A percentile compares a stretch with the other conserved stretches of the same genome.
Evolutionary conservation across 2,113 vertebrate species (phyloP).

Genomic region (Accipiter cooperii): DNA sequence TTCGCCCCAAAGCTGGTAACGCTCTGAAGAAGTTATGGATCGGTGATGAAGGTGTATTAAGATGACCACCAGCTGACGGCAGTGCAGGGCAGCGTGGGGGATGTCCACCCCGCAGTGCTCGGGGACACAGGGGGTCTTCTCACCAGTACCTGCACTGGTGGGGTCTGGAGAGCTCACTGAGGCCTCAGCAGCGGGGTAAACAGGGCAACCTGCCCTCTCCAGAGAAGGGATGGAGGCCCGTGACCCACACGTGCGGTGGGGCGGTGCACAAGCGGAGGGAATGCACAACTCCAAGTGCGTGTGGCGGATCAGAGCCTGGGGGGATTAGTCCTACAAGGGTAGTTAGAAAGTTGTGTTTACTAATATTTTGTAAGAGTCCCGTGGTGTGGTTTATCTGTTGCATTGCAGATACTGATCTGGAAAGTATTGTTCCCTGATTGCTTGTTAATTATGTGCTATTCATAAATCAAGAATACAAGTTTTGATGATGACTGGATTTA

Average conservation of each 20-base stretch:
- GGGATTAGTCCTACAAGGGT: background rate
- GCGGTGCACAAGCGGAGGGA: background rate
- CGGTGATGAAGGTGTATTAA: background rate
- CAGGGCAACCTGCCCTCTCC: background rate
- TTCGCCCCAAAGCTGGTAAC: background rate
- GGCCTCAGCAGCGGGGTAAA: background rate
- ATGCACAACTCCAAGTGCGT: background rate
- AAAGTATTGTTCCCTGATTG: background rate
- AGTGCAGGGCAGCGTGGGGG: no score
- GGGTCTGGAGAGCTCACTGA: rapidly evolving
- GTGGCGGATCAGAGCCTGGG: background rate
- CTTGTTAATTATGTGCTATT: background rate
- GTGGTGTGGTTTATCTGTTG: background rate
- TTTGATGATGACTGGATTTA: background rate
- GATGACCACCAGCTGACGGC: background rate
- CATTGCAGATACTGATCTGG: background rate
- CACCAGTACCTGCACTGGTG: background rate
- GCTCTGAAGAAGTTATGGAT: background rate
- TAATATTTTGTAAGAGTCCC: background rate
- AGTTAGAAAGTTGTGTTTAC: background rate
- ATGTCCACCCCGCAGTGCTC: rapidly evolving
- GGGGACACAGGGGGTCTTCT: background rate
- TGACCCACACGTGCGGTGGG: background rate
- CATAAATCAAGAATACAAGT: background rate
- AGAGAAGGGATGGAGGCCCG: background rate